phyloP scores from a whole-genome alignment of 2,113 vertebrate genomes.

The Xiphias gladius region DNA sequence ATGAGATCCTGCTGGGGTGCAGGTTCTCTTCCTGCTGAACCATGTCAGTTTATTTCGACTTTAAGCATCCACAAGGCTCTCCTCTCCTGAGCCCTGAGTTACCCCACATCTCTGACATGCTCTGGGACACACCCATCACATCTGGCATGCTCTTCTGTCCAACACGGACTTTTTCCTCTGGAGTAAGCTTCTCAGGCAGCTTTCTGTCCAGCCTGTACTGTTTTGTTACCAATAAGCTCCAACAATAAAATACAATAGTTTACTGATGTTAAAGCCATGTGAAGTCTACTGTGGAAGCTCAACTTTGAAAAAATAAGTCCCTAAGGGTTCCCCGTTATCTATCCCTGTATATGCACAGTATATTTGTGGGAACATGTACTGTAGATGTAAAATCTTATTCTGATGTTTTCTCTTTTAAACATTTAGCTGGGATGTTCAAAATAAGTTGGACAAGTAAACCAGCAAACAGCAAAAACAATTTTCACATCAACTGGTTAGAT shows the following conservation, averaged over 20 bases:
- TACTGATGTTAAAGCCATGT: neutral
- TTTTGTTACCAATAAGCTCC: neutral
- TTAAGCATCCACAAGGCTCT: constrained; percentile 4
- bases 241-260: neutral
- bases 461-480: neutral
- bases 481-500: neutral
- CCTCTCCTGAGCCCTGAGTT: no score
- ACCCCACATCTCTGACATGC: neutral
- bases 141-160: neutral
- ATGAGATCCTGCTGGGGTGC: neutral
- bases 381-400: no score
- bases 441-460: no score
- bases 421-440: no score
- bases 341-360: neutral
- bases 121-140: neutral
- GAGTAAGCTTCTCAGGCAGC: neutral
- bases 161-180: neutral
- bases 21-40: neutral
- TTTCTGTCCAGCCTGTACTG: neutral
- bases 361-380: no score
- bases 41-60: neutral
- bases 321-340: neutral
- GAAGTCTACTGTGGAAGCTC: neutral
- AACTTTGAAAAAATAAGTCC: neutral
- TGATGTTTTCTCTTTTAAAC: no score